Evolutionary conservation across 2,113 vertebrate species (phyloP).

Genomic region (Porphyrio hochstetteri): DNA sequence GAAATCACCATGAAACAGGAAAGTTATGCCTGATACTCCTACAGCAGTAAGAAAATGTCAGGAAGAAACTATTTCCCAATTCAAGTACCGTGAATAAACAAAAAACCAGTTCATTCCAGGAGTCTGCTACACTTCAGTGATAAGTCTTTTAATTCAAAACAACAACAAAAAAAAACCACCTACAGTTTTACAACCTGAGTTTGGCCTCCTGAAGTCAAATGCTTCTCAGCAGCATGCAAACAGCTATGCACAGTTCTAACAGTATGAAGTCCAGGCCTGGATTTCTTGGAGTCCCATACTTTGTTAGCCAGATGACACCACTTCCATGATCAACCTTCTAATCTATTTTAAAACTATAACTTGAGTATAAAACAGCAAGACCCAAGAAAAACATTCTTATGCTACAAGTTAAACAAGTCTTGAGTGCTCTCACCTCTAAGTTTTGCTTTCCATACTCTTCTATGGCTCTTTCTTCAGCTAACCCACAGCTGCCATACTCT

Average conservation of each 20-base stretch:
- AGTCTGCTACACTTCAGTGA: not conserved
- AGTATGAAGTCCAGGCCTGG: not conserved
- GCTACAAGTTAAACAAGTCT: not conserved
- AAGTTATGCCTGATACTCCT: not conserved
- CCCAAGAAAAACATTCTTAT: not conserved
- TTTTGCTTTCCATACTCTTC: constrained; percentile 83
- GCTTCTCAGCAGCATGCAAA: not conserved
- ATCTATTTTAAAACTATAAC: not conserved
- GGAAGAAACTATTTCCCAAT: not conserved
- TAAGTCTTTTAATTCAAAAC: not conserved
- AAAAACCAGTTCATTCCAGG: not conserved
- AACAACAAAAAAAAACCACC: not conserved
- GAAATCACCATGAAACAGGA: not conserved
- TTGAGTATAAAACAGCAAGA: not conserved
- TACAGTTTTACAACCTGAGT: not conserved
- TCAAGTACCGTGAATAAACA: not conserved
- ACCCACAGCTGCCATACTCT: constrained; percentile 93
- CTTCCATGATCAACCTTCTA: not conserved
- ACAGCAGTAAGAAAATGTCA: not conserved
- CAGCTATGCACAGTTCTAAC: accelerated
- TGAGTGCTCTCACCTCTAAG: constrained; percentile 80
- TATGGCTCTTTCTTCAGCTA: constrained; percentile 86
- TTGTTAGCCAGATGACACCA: not conserved
- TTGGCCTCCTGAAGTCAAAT: not conserved
- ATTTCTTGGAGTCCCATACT: not conserved